Conservation (phyloP, 2,888 invertebrate genomes). For the Drosophila kanekoi region DNA sequence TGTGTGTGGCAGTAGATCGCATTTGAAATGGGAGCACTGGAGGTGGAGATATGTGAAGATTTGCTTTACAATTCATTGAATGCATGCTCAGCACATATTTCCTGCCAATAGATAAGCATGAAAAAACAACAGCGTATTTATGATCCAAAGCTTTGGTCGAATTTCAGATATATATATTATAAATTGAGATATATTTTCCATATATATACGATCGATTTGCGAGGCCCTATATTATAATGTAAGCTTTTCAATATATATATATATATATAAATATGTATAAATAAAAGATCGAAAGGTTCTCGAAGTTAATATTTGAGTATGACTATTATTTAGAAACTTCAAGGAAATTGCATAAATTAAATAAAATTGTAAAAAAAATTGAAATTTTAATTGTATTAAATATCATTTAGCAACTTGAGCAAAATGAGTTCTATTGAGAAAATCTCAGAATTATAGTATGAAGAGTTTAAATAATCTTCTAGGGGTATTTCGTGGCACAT, state of each 20-base stretch:
- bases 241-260: not conserved
- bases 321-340: too few species aligned
- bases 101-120: constrained; percentile 37
- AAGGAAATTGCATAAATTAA: too few species aligned
- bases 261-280: not conserved
- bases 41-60: constrained; percentile 33
- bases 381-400: too few species aligned
- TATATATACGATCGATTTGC: not conserved
- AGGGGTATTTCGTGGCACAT: too few species aligned
- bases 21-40: constrained; percentile 47
- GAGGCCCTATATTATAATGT: not conserved
- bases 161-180: constrained; percentile 10
- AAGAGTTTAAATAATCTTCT: not conserved
- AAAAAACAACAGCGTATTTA: not conserved
- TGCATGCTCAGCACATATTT: constrained; percentile 57
- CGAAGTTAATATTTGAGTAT: too few species aligned
- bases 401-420: too few species aligned
- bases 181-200: not conserved
- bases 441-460: not conserved
- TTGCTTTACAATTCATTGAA: constrained; percentile 43
- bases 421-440: too few species aligned
- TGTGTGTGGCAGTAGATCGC: constrained; percentile 53
- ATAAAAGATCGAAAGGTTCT: too few species aligned
- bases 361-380: too few species aligned
- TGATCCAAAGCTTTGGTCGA: constrained; percentile 4